phyloP scores from a whole-genome alignment of 2,888 invertebrate species.

The Lydus trimaculatus region DNA sequence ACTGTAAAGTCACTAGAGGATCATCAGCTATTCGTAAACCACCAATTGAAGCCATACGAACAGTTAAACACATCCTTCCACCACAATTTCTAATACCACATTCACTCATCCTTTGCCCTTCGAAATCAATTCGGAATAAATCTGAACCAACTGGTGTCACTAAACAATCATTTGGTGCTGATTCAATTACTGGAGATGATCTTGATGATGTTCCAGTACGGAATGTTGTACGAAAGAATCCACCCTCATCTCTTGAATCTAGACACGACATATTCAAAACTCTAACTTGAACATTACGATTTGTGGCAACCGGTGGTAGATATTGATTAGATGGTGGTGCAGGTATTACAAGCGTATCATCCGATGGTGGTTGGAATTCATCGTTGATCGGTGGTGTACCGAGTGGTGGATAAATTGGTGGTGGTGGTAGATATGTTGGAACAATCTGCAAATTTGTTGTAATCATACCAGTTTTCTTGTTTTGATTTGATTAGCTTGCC shows the following conservation, averaged over 20 bases:
- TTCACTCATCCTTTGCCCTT: slow-evolving; percentile 60
- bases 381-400: slow-evolving; percentile 28
- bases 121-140: slow-evolving; percentile 60
- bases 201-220: slow-evolving; percentile 44
- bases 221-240: slow-evolving; percentile 57
- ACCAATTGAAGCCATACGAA: slow-evolving; percentile 65
- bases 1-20: slow-evolving; percentile 63
- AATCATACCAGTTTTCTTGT: not conserved
- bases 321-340: slow-evolving; percentile 37
- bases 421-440: slow-evolving; percentile 43
- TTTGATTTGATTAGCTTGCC: slow-evolving; percentile 14
- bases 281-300: slow-evolving; percentile 38
- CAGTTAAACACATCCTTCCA: slow-evolving; percentile 63
- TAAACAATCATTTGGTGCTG: slow-evolving; percentile 55
- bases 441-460: slow-evolving; percentile 6
- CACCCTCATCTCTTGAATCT: slow-evolving; percentile 43
- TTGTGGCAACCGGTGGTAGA: slow-evolving; percentile 30
- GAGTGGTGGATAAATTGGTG: slow-evolving; percentile 38
- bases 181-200: slow-evolving; percentile 41
- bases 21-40: slow-evolving; percentile 65
- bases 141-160: slow-evolving; percentile 42
- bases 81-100: slow-evolving; percentile 61
- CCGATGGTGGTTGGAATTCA: slow-evolving; percentile 38
- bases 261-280: slow-evolving; percentile 56
- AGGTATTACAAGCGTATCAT: slow-evolving; percentile 44